Evolutionary conservation across 2,797 vertebrate species (phyloP), one percentile per base, ranked within the genome.

Genomic region (Anguilla marmorata): DNA sequence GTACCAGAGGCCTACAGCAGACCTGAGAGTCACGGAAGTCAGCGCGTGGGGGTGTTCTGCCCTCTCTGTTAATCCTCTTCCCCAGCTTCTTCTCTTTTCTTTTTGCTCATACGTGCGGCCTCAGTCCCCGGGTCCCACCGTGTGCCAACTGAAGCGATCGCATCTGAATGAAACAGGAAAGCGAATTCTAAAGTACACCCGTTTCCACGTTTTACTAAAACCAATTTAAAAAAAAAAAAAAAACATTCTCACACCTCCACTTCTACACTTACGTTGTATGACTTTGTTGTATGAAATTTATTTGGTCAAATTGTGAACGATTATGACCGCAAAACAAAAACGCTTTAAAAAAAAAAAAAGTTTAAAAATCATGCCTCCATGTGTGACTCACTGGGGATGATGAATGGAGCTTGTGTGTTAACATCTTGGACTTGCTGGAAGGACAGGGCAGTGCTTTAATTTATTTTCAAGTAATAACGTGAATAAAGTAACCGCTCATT

Each of bases 221-320:
- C n/a, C 50, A 30, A 21, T 5, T 45, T 0, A 45, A 45, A 45
- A 45, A 45, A 45, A 45, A 37, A 41, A 41, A 45, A 45, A 37
- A 79, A 79, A 79, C 14, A 27, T 79, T 21, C 37, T 41, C 16
- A 79, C 33, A 85, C 52, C 84, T 48, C 19, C 33, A 52, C 63
- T 54, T 76, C 83, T 58, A 24, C 21, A 79, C 79, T 50, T 12
- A 52, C 50, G 11, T 12, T 8, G 11, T 14, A 56, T 45, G 76
- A 27, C 14, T 56, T 82, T 63, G 37, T 30, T 50, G 37, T 74
- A 80, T 84, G 60, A 88, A 84, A 63, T 74, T 7, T 27, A 27
- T n/a, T 19, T 27, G 16, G 33, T 33, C 60, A 48, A 56, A 16
- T 45, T 84, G 86, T 50, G 79, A 83, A 50, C 1, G 19, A 83